These are phyloP conservation scores for Stenopsyche tienmushanensis DNA, from an alignment of 1,140 invertebrate species.

Conservation along the genomic window DNA sequence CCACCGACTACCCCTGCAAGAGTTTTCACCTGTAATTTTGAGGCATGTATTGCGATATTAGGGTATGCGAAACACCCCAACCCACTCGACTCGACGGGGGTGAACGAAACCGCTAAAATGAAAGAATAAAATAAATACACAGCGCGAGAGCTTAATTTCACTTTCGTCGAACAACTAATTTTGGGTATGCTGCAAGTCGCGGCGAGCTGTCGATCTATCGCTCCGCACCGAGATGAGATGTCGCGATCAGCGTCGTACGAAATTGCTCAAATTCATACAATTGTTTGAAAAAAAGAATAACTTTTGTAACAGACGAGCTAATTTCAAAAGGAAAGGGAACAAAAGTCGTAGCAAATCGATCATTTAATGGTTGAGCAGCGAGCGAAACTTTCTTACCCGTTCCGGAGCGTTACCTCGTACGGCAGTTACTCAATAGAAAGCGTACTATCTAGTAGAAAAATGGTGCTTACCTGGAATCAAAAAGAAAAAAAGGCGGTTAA, in stretches of 20 bases:
- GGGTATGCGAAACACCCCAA: no score
- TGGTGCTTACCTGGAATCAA: slow-evolving; percentile 37
- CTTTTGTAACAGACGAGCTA: no score
- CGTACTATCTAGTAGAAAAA: slow-evolving; percentile 2
- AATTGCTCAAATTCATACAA: no score
- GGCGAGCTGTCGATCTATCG: not conserved
- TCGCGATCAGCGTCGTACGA: no score
- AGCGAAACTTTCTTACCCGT: slow-evolving; percentile 36
- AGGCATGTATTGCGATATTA: no score
- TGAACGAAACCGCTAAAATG: not conserved
- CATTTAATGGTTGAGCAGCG: slow-evolving; percentile 13
- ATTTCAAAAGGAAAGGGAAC: no score
- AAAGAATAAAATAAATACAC: not conserved
- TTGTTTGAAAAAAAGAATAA: no score
- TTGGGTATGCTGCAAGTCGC: not conserved
- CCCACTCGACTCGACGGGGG: not conserved
- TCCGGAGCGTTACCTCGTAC: slow-evolving; percentile 4
- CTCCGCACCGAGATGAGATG: no score
- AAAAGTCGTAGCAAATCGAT: slow-evolving; percentile 17
- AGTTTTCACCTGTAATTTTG: slow-evolving; percentile 25
- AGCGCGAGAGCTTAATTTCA: not conserved
- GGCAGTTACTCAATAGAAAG: slow-evolving; percentile 27
- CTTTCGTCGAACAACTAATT: not conserved
- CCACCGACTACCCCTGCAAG: not conserved
- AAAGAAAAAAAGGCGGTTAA: slow-evolving; percentile 32